Percentiles rank a stretch among this genome's conserved stretches.
phyloP scores from a whole-genome alignment of 2,113 vertebrate species.

The Anarhynchus alexandrinus region DNA sequence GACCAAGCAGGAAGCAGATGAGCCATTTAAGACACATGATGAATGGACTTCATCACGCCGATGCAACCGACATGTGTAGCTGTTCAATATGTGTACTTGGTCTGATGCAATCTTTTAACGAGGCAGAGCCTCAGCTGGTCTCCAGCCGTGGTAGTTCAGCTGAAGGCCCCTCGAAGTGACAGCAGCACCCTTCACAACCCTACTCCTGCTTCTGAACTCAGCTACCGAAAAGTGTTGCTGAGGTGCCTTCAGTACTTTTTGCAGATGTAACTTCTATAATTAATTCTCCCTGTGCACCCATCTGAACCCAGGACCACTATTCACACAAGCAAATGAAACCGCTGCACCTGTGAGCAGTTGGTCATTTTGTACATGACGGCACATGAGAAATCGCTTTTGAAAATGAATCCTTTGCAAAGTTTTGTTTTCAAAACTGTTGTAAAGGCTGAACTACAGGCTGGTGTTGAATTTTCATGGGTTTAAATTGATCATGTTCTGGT shows the following conservation, averaged over 20 bases:
- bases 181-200: background rate
- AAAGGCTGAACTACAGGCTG: background rate
- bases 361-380: background rate
- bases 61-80: fast-evolving
- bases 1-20: background rate
- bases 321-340: background rate
- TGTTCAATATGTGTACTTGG: background rate
- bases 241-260: background rate
- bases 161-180: background rate
- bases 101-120: background rate
- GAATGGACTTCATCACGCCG: background rate
- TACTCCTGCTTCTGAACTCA: background rate
- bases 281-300: background rate
- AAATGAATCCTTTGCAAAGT: background rate
- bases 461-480: background rate
- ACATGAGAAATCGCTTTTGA: background rate
- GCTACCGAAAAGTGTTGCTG: background rate
- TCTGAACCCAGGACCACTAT: background rate
- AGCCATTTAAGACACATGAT: background rate
- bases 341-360: background rate
- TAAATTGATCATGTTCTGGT: background rate
- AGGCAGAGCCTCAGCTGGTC: background rate
- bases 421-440: background rate
- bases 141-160: background rate
- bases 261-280: background rate